Conservation (phyloP, 2,888 invertebrate genomes). For the Hartigia nigra region DNA sequence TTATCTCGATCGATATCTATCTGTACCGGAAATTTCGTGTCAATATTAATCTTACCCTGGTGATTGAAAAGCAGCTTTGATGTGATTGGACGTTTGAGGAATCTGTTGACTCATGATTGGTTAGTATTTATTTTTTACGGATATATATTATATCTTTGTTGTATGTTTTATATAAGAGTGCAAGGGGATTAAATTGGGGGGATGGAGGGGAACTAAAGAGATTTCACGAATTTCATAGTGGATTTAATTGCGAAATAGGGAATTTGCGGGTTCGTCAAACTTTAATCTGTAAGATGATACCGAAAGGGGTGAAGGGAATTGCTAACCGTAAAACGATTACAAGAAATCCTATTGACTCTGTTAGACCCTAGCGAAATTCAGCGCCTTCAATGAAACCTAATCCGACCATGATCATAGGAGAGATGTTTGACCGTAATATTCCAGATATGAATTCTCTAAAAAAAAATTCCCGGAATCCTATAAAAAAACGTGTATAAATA, state of each 20-base stretch:
- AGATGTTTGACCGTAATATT: background rate
- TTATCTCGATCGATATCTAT: background rate
- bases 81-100: background rate
- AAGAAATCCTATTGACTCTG: background rate
- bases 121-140: background rate
- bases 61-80: background rate
- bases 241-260: background rate
- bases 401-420: background rate
- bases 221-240: no score
- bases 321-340: background rate
- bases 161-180: background rate
- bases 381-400: background rate
- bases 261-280: background rate
- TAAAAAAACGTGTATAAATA: background rate
- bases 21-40: background rate
- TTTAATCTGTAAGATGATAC: background rate
- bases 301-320: background rate
- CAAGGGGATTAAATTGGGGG: no score
- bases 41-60: background rate
- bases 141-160: background rate
- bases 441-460: background rate
- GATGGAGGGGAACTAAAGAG: no score
- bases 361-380: background rate
- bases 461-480: background rate
- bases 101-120: background rate